Evolutionary conservation across 2,888 invertebrate genomes (phyloP).

Genomic region (Netelia inedita): DNA sequence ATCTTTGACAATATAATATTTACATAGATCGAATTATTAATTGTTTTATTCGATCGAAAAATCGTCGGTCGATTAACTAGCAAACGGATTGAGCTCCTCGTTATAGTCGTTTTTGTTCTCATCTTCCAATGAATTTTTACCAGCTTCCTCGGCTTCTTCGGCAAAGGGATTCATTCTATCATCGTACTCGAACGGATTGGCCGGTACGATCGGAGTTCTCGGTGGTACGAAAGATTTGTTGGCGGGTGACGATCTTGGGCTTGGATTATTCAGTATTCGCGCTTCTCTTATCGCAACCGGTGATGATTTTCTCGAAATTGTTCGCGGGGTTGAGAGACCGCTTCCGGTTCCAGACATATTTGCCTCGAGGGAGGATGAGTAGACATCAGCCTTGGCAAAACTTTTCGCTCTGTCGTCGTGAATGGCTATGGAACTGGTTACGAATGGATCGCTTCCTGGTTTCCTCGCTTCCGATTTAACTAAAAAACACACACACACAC

Average conservation of each 20-base stretch:
- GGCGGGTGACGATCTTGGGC: constrained; percentile 81
- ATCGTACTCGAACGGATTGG: constrained; percentile 87
- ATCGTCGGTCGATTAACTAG: constrained; percentile 75
- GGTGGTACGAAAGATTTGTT: constrained; percentile 80
- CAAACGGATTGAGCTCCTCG: constrained; percentile 91
- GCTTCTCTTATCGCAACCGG: constrained; percentile 81
- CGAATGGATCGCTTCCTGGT: constrained; percentile 71
- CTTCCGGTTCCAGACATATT: constrained; percentile 84
- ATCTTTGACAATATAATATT: constrained; percentile 54
- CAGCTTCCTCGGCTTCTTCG: constrained; percentile 86
- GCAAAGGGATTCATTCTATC: constrained; percentile 89
- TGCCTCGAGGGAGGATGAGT: constrained; percentile 88
- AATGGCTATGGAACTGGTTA: constrained; percentile 63
- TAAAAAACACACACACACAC: constrained; percentile 65
- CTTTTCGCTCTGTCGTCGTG: constrained; percentile 73
- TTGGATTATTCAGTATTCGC: constrained; percentile 78
- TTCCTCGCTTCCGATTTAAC: constrained; percentile 75
- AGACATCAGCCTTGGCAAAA: constrained; percentile 80
- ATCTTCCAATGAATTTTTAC: constrained; percentile 88
- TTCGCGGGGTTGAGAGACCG: constrained; percentile 74
- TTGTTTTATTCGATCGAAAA: constrained; percentile 10
- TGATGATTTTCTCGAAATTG: constrained; percentile 77
- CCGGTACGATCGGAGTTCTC: constrained; percentile 79
- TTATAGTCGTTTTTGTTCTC: constrained; percentile 90
- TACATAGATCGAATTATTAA: constrained; percentile 47